Evolutionary conservation across 2,113 vertebrate genomes (phyloP).

Genomic region (Motacilla tschutschensis): DNA sequence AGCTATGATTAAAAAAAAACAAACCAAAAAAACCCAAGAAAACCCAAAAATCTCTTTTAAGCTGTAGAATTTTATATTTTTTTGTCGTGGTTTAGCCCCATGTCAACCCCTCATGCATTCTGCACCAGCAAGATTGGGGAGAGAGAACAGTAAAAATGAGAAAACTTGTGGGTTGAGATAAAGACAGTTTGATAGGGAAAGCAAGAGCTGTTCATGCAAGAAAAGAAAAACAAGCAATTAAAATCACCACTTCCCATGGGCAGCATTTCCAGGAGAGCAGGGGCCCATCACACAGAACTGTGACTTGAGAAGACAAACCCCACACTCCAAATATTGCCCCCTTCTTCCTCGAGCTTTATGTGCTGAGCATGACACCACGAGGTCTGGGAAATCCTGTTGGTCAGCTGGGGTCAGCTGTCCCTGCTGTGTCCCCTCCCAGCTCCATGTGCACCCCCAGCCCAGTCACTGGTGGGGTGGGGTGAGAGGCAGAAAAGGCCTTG

Average conservation of each 20-base stretch:
- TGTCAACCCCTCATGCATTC: neutral
- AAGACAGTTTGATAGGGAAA: neutral
- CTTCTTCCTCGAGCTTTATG: no score
- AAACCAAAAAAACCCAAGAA: neutral
- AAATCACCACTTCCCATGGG: neutral
- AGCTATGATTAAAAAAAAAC: neutral
- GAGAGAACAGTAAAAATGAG: neutral
- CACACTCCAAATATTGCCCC: rapidly evolving
- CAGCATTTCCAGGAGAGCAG: neutral
- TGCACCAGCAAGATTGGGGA: neutral
- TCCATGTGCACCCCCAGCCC: neutral
- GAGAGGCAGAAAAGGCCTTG: neutral
- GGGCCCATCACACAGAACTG: no score
- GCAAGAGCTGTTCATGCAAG: neutral
- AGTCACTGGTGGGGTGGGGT: rapidly evolving
- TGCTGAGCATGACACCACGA: rapidly evolving
- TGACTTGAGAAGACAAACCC: neutral
- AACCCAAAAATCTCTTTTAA: neutral
- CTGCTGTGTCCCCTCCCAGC: rapidly evolving
- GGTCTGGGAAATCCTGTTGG: neutral
- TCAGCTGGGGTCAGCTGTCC: neutral
- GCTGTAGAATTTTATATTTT: neutral
- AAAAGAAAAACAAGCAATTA: neutral
- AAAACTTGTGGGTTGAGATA: neutral
- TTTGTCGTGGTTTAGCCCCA: neutral